Evolutionary conservation across 2,888 invertebrate genomes (phyloP), one percentile per base, ranked within the genome.

Genomic region (Dynastes maya): DNA sequence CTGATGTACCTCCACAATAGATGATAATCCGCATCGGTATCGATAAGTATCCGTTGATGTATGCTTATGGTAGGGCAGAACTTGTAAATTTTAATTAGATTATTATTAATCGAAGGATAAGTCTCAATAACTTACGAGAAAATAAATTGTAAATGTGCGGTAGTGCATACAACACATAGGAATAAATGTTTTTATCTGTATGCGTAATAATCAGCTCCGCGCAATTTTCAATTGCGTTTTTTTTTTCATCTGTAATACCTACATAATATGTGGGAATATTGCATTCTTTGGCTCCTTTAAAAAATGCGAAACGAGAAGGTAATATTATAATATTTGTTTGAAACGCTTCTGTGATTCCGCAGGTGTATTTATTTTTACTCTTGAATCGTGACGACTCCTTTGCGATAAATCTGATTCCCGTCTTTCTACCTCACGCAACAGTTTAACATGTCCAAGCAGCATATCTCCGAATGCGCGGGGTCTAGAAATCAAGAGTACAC

Each of bases 401-500:
- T 72, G 29, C 58, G 55, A 72, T 72, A 72, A 72, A 72, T 72
- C 58, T 72, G 58, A 72, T 58, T 53, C 58, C 55, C 55, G 72
- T 72, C 72, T 72, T 72, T 58, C 61, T 37, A 72, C 58, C 72
- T 72, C 72, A 72, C 72, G 72, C 72, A 72, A 72, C 58, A 72
- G 72, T 72, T 72, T 72, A 58, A 72, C 72, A 72, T 72, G 72
- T 58, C 72, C 72, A 72, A 72, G 72, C 22, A 72, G 72, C 72
- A 72, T 72, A 72, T 72, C 72, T 72, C 72, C 72, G 55, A 72
- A 55, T 55, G 16, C 37, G 40, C 55, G 11, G n/a, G 16, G 13
- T n/a, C 72, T 58, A 72, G 11, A 29, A 29, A 70, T 27, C 51
- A 64, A 64, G 45, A 45, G 1, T 45, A 45, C 11, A 45, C 45